These are phyloP conservation scores for Okapia johnstoni DNA, from an alignment of 2,113 vertebrate species.

Conservation along the genomic window DNA sequence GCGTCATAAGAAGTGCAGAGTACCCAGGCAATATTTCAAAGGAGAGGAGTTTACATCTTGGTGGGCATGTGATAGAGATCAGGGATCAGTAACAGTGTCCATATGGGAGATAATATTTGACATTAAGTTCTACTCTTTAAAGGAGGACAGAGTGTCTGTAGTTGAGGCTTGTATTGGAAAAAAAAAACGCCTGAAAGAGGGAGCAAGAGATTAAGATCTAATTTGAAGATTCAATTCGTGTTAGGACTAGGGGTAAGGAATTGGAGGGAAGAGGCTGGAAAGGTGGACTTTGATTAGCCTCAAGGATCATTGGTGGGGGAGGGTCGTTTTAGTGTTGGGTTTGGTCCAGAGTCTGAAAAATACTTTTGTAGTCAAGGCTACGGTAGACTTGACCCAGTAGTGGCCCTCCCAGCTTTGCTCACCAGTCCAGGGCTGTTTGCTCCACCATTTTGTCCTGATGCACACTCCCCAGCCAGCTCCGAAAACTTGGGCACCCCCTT, in stretches of 20 bases:
- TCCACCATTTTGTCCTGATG: neutral
- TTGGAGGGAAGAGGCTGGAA: neutral
- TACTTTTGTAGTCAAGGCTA: neutral
- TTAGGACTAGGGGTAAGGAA: neutral
- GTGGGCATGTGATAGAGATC: neutral
- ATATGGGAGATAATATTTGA: neutral
- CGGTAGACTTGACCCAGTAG: neutral
- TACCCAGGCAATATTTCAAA: neutral
- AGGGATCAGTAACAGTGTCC: neutral
- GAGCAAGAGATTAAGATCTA: neutral
- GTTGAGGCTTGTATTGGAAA: neutral
- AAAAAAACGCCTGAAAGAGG: neutral
- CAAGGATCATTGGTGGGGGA: neutral
- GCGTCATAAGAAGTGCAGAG: neutral
- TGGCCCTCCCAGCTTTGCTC: neutral
- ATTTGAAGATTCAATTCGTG: neutral
- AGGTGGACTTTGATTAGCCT: neutral
- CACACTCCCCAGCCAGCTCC: rapidly evolving
- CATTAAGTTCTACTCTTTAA: neutral
- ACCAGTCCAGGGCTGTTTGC: neutral
- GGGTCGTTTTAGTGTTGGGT: neutral
- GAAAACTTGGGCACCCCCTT: neutral
- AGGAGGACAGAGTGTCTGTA: neutral
- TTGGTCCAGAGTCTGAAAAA: neutral
- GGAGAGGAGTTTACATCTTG: neutral